phyloP scores from a whole-genome alignment of 2,113 vertebrate genomes.

The Calypte anna region DNA sequence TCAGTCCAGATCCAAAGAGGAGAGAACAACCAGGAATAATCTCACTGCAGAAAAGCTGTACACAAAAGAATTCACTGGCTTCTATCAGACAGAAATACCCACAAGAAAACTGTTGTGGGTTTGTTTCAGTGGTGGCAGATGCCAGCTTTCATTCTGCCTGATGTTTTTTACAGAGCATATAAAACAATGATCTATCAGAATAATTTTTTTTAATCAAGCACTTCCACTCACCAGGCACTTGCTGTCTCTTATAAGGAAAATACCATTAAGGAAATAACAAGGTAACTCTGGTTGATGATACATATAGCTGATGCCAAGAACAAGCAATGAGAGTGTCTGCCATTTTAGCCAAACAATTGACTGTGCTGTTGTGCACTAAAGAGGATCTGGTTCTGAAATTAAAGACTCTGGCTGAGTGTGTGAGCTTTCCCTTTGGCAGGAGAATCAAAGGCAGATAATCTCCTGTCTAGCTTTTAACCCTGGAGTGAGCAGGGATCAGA shows the following conservation, averaged over 20 bases:
- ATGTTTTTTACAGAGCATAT: neutral
- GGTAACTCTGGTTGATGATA: neutral
- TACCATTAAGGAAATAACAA: neutral
- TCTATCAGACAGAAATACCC: neutral
- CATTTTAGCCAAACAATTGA: neutral
- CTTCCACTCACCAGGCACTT: neutral
- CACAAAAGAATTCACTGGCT: neutral
- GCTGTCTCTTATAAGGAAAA: neutral
- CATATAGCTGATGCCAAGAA: neutral
- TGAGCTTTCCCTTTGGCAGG: neutral
- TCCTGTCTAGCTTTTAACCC: slow-evolving; percentile 20
- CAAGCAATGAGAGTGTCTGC: neutral
- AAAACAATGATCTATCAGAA: neutral
- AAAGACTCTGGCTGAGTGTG: neutral
- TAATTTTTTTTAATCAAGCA: neutral
- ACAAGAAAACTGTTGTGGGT: neutral
- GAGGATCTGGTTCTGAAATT: slow-evolving; percentile 3
- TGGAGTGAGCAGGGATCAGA: neutral
- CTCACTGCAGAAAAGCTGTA: neutral
- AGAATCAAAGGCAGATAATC: slow-evolving; percentile 17
- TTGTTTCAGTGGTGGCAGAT: neutral
- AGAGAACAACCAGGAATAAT: neutral
- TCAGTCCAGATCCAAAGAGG: neutral
- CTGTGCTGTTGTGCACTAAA: neutral
- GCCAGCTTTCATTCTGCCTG: neutral